Evolutionary conservation across 1,140 invertebrate genomes (phyloP), one percentile per base, ranked within the genome.

Genomic region (Neodiprion fabricii): DNA sequence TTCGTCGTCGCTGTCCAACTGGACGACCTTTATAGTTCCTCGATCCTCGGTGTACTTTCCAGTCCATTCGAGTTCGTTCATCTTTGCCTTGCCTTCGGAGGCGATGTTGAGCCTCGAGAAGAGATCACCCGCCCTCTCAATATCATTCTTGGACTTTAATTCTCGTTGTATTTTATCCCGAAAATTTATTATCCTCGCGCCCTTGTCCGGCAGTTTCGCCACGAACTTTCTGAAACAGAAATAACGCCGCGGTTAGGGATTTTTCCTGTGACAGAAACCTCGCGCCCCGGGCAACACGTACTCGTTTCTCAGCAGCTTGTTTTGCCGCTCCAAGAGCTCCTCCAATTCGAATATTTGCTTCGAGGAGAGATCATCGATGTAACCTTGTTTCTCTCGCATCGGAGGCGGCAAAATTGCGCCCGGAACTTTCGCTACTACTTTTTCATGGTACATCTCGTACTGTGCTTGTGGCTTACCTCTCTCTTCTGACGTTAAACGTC

Each of bases 61-160:
- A 75, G 90, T 89, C 93, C 93, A 94, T 88, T 94, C 93, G 8
- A 94, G 81, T 81, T 91, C 88, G 80, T 90, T 91, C 48, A 93
- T 85, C 2, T 87, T 87, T 47, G 86, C 82, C 81, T 91, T 90
- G 40, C 91, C 91, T 65, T 90, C 85, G 8, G 83, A 80, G 67
- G 85, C 90, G 72, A 94, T 89, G 74, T 92, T 92, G 50, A 94
- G 83, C 71, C 88, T 87, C 21, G 91, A 90, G 0, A 95, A 81
- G 48, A 93, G 83, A 70, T 85, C 81, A 68, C 91, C 90, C 40
- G 92, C 86, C 76, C 90, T 81, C 17, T 93, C 90, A 40, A 93
- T 82, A 79, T 92, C 87, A 79, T 92, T 83, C 67, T 89, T 90
- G 47, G 83, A 79, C 61, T 89, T 80, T 17, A 94, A 80, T 85